These are phyloP conservation scores for Gymnarchus niloticus DNA, from an alignment of 2,113 vertebrate species.

Conservation along the genomic window DNA sequence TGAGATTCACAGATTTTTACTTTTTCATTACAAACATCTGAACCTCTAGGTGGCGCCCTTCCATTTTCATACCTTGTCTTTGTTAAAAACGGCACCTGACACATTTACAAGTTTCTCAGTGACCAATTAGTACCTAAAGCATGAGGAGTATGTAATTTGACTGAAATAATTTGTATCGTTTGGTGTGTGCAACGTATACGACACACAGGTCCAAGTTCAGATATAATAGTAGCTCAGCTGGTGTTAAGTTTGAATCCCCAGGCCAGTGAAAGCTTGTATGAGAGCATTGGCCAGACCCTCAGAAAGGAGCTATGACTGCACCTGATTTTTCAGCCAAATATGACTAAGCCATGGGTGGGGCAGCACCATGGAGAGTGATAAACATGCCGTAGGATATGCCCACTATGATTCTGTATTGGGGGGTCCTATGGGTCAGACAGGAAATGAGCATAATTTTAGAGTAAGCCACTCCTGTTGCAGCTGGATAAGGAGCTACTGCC, in stretches of 20 bases:
- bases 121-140: not conserved
- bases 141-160: not conserved
- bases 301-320: not conserved
- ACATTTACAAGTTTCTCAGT: not conserved
- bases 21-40: not conserved
- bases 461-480: not conserved
- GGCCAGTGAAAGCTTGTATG: not conserved
- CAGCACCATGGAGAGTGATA: not conserved
- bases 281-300: not conserved
- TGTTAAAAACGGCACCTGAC: not conserved
- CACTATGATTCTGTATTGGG: not conserved
- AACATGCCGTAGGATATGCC: not conserved
- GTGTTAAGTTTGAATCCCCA: not conserved
- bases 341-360: not conserved
- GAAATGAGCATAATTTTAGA: not conserved
- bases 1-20: slow-evolving; percentile 17
- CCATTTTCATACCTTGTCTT: not conserved
- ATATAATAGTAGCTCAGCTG: not conserved
- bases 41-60: not conserved
- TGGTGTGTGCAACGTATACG: too few species aligned
- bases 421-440: not conserved
- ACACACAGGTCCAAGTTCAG: too few species aligned
- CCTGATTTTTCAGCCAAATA: not conserved
- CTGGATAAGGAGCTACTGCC: not conserved
- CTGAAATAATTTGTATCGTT: not conserved